These are phyloP conservation scores for Drosophila cracens DNA, from an alignment of 2,888 invertebrate species.

Conservation along the genomic window DNA sequence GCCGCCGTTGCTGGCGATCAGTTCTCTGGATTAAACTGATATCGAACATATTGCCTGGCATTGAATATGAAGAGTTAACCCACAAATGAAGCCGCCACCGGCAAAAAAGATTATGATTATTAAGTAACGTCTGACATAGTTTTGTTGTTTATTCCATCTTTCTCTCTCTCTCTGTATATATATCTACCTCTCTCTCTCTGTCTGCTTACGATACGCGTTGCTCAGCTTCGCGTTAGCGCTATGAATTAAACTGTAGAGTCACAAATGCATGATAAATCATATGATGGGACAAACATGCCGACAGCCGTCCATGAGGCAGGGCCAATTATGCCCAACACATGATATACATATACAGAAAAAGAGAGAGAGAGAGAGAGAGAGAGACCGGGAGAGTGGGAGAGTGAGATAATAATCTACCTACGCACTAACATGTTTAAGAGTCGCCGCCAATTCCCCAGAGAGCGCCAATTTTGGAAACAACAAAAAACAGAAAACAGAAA, in stretches of 20 bases:
- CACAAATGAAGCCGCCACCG: conserved; percentile 63
- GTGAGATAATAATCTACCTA: conserved; percentile 51
- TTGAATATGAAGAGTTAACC: conserved; percentile 42
- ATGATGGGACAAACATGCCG: conserved; percentile 80
- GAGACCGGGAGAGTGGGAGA: conserved; percentile 5
- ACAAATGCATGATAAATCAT: conserved; percentile 83
- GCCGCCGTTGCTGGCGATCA: conserved; percentile 40
- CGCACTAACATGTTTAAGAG: conserved; percentile 52
- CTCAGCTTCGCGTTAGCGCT: conserved; percentile 2
- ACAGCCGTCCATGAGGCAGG: conserved; percentile 68
- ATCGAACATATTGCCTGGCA: conserved; percentile 42
- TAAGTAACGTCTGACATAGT: conserved; percentile 79
- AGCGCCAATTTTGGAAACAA: conserved; percentile 62
- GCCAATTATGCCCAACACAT: conserved; percentile 58
- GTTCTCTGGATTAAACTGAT: conserved; percentile 60
- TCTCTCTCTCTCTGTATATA: conserved; percentile 25
- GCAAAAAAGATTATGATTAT: conserved; percentile 71
- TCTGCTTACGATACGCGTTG: conserved; percentile 8
- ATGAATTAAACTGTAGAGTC: conserved; percentile 79
- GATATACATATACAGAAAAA: conserved; percentile 17
- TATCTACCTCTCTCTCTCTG: not conserved
- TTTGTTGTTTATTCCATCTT: conserved; percentile 33
- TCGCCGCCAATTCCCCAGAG: conserved; percentile 58
- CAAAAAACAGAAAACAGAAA: not conserved
- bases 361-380: not conserved